Conservation (phyloP, 2,113 vertebrate genomes). For the Seriola rivoliana region DNA sequence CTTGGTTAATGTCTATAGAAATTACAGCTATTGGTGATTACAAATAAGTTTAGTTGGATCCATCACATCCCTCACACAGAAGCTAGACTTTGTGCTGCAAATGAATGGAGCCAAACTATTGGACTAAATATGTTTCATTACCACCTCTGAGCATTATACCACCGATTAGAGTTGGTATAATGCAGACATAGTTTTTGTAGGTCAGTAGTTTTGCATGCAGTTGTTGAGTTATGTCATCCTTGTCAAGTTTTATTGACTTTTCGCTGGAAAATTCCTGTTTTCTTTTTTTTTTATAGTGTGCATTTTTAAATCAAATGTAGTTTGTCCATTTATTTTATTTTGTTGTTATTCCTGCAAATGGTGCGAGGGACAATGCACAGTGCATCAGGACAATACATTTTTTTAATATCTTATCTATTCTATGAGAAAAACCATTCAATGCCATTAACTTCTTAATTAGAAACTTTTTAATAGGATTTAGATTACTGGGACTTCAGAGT, state of each 20-base stretch:
- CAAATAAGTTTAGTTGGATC: neutral
- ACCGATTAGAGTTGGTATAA: neutral
- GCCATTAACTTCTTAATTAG: neutral
- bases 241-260: neutral
- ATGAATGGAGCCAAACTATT: neutral
- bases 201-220: neutral
- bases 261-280: neutral
- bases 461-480: neutral
- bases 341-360: neutral
- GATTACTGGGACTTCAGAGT: neutral
- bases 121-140: neutral
- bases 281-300: neutral
- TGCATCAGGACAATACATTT: neutral
- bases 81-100: neutral
- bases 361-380: neutral
- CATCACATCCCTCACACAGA: neutral
- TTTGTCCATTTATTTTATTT: neutral
- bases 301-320: neutral
- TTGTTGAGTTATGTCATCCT: neutral
- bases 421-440: neutral
- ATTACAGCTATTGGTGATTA: slow-evolving; percentile 8
- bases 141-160: neutral
- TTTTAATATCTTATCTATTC: neutral
- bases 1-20: slow-evolving; percentile 5
- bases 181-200: slow-evolving; percentile 3